Evolutionary conservation across 2,888 invertebrate species (phyloP).

Genomic region (Galerucella nymphaeae): DNA sequence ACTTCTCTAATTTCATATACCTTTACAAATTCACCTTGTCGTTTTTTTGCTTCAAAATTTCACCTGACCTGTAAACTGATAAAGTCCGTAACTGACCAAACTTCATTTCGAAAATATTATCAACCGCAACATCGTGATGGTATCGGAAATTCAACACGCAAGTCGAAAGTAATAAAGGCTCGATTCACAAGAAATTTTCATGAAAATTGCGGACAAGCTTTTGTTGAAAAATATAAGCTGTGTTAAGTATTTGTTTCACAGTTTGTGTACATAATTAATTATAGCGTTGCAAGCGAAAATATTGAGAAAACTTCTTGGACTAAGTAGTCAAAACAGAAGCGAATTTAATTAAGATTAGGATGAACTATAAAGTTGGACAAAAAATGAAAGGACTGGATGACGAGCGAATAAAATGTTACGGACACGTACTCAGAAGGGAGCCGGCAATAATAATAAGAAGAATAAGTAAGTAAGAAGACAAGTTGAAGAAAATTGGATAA

Average conservation of each 20-base stretch:
- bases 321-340: no score
- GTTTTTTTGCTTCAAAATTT: constrained; percentile 21
- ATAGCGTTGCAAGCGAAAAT: no score
- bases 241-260: constrained; percentile 1
- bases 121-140: constrained; percentile 38
- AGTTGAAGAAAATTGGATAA: no score
- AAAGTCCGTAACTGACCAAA: constrained; percentile 35
- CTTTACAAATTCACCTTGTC: constrained; percentile 18
- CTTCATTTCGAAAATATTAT: constrained; percentile 38
- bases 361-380: no score
- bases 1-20: constrained; percentile 10
- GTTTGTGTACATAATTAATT: background rate
- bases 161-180: constrained; percentile 47
- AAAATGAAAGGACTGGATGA: no score
- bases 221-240: constrained; percentile 6
- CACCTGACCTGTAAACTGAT: constrained; percentile 28
- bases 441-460: no score
- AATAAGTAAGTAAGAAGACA: no score
- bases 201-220: constrained; percentile 39
- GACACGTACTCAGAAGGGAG: no score
- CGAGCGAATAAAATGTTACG: no score
- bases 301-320: no score
- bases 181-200: constrained; percentile 49
- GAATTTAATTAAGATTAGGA: no score
- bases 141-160: constrained; percentile 47